Conservation (phyloP, 1,140 invertebrate genomes). For the Zaprionus camerounensis region DNA sequence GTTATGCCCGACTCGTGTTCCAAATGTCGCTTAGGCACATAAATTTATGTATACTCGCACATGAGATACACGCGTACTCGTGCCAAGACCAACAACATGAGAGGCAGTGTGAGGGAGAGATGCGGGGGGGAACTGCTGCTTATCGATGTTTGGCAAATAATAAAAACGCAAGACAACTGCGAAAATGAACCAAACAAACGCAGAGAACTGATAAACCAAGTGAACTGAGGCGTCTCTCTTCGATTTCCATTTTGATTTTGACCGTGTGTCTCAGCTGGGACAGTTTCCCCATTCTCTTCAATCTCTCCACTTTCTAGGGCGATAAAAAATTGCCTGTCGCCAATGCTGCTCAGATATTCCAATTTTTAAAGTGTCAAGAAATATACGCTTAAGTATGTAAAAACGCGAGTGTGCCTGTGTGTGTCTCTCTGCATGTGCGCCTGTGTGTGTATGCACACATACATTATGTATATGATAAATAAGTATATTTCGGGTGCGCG, state of each 20-base stretch:
- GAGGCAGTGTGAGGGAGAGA: constrained; percentile 15
- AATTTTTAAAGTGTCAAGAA: constrained; percentile 81
- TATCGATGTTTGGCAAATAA: constrained; percentile 80
- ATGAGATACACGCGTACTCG: constrained; percentile 26
- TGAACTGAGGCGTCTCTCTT: constrained; percentile 49
- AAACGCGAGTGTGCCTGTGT: constrained; percentile 21
- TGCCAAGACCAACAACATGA: constrained; percentile 63
- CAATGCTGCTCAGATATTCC: constrained; percentile 67
- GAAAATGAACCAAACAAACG: constrained; percentile 18
- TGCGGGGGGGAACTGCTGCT: constrained; percentile 1
- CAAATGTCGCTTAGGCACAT: constrained; percentile 44
- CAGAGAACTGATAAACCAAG: constrained; percentile 54
- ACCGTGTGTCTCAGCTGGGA: constrained; percentile 58
- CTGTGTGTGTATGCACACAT: constrained; percentile 39
- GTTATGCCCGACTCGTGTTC: constrained; percentile 3
- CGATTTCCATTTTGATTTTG: constrained; percentile 70
- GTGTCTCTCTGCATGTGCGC: neutral
- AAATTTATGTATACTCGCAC: constrained; percentile 40
- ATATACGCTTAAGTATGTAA: constrained; percentile 67
- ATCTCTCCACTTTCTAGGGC: constrained; percentile 4
- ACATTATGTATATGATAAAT: constrained; percentile 50
- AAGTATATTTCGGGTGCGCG: constrained; percentile 30
- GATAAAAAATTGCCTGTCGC: constrained; percentile 76
- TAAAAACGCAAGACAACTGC: constrained; percentile 65
- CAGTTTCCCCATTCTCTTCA: constrained; percentile 11